phyloP scores from a whole-genome alignment of 2,797 vertebrate genomes.

The Microctenopoma stevenorrisi region DNA sequence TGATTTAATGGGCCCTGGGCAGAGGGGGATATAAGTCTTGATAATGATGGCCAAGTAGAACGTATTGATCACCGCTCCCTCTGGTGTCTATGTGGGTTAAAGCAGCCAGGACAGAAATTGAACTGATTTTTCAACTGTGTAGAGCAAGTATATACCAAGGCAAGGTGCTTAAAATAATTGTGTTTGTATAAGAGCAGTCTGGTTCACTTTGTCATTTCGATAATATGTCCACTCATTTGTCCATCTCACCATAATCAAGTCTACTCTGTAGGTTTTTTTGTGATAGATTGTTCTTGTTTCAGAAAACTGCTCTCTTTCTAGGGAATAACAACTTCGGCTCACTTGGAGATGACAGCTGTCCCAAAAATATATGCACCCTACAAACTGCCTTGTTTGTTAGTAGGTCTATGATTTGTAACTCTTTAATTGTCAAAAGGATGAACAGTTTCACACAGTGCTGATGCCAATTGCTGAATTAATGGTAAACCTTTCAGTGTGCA shows the following conservation, averaged over 20 bases:
- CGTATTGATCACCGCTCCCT: conserved; percentile 80
- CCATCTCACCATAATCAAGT: conserved; percentile 33
- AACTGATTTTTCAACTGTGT: conserved; percentile 65
- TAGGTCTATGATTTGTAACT: conserved; percentile 32
- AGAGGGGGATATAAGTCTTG: conserved; percentile 79
- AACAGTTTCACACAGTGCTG: conserved; percentile 17
- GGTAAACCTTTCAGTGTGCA: conserved; percentile 33
- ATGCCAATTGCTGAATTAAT: conserved; percentile 45
- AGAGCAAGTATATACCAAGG: conserved; percentile 41
- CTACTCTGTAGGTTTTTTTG: conserved; percentile 17
- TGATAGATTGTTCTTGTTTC: conserved; percentile 20
- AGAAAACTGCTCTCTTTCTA: conserved; percentile 34
- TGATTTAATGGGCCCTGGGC: conserved; percentile 79
- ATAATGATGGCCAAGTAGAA: conserved; percentile 80
- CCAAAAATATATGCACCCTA: conserved; percentile 22
- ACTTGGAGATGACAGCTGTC: conserved; percentile 25
- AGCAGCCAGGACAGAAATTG: conserved; percentile 70
- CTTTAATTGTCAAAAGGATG: conserved; percentile 55
- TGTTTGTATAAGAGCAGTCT: conserved; percentile 66
- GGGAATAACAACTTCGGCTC: conserved; percentile 5
- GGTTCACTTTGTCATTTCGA: conserved; percentile 64
- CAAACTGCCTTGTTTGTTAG: conserved; percentile 13
- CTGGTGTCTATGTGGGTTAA: conserved; percentile 75
- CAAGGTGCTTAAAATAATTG: conserved; percentile 67
- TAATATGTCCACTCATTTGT: conserved; percentile 51